Percentiles rank a stretch among this genome's conserved stretches.
phyloP scores from a whole-genome alignment of 2,888 invertebrate genomes.

The Pherbina coryleti region DNA sequence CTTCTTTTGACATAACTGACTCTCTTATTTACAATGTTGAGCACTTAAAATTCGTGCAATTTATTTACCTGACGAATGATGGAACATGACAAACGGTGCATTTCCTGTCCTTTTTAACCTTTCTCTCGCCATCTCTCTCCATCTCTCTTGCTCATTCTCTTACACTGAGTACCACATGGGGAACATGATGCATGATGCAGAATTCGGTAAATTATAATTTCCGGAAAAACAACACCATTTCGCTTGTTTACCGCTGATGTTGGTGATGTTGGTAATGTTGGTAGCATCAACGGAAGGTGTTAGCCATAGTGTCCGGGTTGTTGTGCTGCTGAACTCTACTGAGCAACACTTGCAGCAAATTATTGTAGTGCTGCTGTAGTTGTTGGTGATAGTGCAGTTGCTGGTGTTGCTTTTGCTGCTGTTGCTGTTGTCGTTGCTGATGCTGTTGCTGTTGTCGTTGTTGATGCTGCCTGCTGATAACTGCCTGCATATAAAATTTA shows the following conservation, averaged over 20 bases:
- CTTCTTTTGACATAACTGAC: too few species aligned
- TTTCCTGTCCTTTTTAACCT: neutral
- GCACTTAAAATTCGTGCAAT: neutral
- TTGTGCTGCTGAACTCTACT: neutral
- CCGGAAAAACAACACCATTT: slow-evolving; percentile 14
- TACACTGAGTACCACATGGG: neutral
- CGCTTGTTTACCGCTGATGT: neutral
- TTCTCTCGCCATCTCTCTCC: neutral
- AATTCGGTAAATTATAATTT: slow-evolving; percentile 14
- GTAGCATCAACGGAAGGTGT: neutral
- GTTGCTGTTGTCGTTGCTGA: neutral
- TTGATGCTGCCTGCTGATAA: neutral
- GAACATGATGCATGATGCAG: neutral
- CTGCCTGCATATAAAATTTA: too few species aligned
- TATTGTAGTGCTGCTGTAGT: neutral
- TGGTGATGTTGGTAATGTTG: too few species aligned
- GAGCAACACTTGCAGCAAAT: neutral
- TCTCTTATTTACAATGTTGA: neutral
- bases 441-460: neutral
- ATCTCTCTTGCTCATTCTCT: neutral
- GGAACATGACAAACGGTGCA: neutral
- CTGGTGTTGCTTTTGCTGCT: neutral
- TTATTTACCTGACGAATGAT: neutral
- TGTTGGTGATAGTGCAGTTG: neutral
- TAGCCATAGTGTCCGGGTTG: neutral